Evolutionary conservation across 2,797 vertebrate genomes (phyloP).

Genomic region (Muscicapa striata): DNA sequence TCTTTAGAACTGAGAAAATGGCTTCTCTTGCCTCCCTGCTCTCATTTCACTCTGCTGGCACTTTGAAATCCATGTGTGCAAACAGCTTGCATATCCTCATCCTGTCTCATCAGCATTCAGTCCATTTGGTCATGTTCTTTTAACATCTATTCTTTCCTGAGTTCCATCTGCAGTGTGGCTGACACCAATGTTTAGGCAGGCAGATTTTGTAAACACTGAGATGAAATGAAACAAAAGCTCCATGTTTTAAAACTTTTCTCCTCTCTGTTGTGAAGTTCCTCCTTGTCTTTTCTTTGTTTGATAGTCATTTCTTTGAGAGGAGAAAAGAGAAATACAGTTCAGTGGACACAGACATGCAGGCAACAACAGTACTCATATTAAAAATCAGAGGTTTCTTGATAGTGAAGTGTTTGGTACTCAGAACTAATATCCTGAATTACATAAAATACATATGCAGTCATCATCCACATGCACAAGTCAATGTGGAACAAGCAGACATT

Average conservation of each 20-base stretch:
- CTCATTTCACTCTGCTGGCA: not conserved
- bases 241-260: not conserved
- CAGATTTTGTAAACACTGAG: not conserved
- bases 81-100: accelerated
- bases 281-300: not conserved
- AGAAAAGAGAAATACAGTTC: not conserved
- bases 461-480: not conserved
- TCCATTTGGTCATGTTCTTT: not conserved
- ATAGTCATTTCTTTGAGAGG: not conserved
- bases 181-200: not conserved
- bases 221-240: not conserved
- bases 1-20: not conserved
- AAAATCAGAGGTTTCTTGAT: not conserved
- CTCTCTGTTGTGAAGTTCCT: not conserved
- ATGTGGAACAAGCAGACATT: not conserved
- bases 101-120: not conserved
- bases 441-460: not conserved
- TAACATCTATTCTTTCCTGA: not conserved
- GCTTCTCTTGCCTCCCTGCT: not conserved
- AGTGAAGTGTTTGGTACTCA: not conserved
- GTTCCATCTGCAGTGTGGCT: not conserved
- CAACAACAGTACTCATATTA: not conserved
- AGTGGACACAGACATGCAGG: not conserved
- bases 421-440: not conserved
- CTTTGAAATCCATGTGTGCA: not conserved